Evolutionary conservation across 2,797 vertebrate genomes (phyloP), one percentile per base, ranked within the genome.

Genomic region (Garrulus glandarius): DNA sequence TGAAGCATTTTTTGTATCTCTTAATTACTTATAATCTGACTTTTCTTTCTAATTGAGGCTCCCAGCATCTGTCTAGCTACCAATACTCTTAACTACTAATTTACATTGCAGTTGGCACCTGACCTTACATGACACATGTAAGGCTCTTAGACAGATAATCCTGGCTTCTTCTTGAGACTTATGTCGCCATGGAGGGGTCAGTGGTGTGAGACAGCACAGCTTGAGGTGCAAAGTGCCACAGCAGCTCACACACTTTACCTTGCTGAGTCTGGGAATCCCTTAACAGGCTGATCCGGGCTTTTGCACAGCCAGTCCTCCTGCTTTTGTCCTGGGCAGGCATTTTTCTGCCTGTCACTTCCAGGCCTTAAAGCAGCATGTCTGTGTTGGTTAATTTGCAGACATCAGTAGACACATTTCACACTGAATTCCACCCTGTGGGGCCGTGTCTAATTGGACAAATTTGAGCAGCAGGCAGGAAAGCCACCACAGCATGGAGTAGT

Each of bases 371-470:
- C 95, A 68, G 97, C 95, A 86, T 87, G 96, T 97, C 98, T 93
- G 96, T 95, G 97, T 98, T 96, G 96, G 95, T 98, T 98, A 98
- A 98, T 99, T 98, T 98, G 97, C 98, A 97, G 98, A 97, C 98
- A 98, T 98, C 98, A 98, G 98, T 97, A 97, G 98, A 96, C 96
- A 92, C 98, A 98, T 99, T 99, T 99, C 98, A 98, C 98, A 98
- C 98, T 98, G 97, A 97, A 98, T 99, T 98, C 98, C 97, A 96
- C 98, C 98, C 97, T 32, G 97, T 97, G 98, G 98, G 98, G 97
- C 99, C 98, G 97, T 99, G 98, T 98, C 99, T 99, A 99, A 99
- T 99, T 98, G 99, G 98, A 99, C 99, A 99, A 99, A 99, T 99
- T 99, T 98, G 98, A 99, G 98, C 99, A 99, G 99, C 99, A 97